Evolutionary conservation across 1,140 invertebrate genomes (phyloP).

Genomic region (Chlorops oryzae): DNA sequence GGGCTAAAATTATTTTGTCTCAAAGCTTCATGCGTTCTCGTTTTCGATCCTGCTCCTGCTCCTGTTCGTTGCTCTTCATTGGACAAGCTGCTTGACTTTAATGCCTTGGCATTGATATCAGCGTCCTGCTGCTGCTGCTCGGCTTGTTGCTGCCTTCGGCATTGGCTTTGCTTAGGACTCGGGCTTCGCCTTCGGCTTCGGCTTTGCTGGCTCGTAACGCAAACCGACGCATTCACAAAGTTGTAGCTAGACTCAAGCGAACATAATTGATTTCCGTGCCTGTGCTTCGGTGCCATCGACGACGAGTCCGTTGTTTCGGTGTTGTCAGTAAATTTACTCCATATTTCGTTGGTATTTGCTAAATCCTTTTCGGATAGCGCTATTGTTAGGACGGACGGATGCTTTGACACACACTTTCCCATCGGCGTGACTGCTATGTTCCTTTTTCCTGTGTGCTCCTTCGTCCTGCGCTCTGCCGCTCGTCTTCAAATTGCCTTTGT

Average conservation of each 20-base stretch:
- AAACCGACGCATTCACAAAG: not conserved
- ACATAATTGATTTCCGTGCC: constrained; percentile 19
- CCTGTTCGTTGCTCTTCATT: no score
- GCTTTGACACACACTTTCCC: constrained; percentile 46
- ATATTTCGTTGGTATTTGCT: constrained; percentile 41
- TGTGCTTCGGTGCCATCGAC: constrained; percentile 31
- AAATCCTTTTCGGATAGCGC: constrained; percentile 39
- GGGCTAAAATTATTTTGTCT: constrained; percentile 32
- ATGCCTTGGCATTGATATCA: no score
- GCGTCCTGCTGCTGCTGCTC: no score
- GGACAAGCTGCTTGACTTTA: no score
- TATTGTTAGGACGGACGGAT: constrained; percentile 43
- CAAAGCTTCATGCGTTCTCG: constrained; percentile 7
- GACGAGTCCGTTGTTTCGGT: no score
- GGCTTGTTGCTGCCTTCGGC: no score
- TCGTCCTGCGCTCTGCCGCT: not conserved
- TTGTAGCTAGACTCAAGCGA: no score
- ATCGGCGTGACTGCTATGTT: constrained; percentile 28
- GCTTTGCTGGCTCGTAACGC: no score
- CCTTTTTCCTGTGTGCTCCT: not conserved
- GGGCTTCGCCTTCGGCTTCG: no score
- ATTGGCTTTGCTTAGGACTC: no score
- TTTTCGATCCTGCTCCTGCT: constrained; percentile 1
- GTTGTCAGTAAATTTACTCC: constrained; percentile 43
- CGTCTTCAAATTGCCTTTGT: no score